phyloP scores from a whole-genome alignment of 1,140 invertebrate genomes.

The Stegodyphus dumicola region DNA sequence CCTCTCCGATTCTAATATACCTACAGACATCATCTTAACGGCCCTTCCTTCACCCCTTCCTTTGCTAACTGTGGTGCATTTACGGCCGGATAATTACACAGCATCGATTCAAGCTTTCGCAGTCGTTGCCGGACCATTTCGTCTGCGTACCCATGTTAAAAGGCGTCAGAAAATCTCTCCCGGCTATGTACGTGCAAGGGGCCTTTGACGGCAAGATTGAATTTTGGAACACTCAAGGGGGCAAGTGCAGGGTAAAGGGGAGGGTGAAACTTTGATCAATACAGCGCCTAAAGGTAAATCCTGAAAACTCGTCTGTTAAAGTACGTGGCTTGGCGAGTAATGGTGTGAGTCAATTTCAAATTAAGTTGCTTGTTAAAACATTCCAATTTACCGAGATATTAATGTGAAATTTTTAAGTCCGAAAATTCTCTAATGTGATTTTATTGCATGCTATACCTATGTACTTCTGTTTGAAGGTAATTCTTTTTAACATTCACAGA shows the following conservation, averaged over 20 bases:
- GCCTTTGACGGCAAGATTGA: constrained; percentile 49
- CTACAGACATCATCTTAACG: neutral
- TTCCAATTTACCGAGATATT: too few relatives aligned
- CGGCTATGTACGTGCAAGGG: constrained; percentile 16
- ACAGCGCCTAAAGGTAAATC: constrained; percentile 35
- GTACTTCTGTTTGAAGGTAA: too few relatives aligned
- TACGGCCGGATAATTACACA: constrained; percentile 37
- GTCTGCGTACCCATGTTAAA: constrained; percentile 20
- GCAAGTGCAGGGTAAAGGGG: neutral
- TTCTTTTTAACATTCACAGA: too few relatives aligned
- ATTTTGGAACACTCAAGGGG: constrained; percentile 22
- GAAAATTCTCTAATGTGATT: too few relatives aligned
- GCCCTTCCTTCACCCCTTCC: neutral
- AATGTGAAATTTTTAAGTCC: too few relatives aligned
- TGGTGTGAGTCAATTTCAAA: constrained; percentile 13
- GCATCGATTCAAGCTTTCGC: constrained; percentile 1
- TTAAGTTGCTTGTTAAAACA: too few relatives aligned
- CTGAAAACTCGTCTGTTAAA: constrained; percentile 27
- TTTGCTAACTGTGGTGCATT: neutral
- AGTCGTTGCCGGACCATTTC: constrained; percentile 14
- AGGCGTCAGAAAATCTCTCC: constrained; percentile 26
- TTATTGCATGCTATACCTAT: too few relatives aligned
- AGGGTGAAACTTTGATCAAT: constrained; percentile 47
- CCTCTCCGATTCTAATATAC: neutral
- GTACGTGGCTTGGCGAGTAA: neutral